Evolutionary conservation across 2,888 invertebrate species (phyloP), one percentile per base, ranked within the genome.

Genomic region (Athetis lepigone): DNA sequence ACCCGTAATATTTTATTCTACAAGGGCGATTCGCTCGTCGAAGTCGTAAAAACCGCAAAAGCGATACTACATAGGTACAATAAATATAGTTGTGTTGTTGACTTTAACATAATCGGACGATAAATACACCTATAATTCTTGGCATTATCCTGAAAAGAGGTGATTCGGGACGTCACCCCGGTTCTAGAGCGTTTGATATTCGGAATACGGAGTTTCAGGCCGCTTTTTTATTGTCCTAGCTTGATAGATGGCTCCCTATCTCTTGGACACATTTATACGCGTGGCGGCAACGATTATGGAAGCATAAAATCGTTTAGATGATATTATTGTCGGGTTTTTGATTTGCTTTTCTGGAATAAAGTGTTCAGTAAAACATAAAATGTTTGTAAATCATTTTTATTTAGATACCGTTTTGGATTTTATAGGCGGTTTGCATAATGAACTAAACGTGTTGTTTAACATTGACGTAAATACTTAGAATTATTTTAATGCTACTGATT

Each of bases 51-150:
- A 58, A 16, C 46, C 58, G 23, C 42, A 64, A 45, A 59, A 67
- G 11, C 64, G 43, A 68, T 70, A 71, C 71, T 54, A 57, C 21
- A 60, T 46, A 33, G 33, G 33, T 33, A 61, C 59, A 37, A 70
- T 61, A 71, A 62, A 76, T 62, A 69, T 57, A 55, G 27, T 46
- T 29, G 23, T 7, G 37, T 43, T 66, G 63, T 75, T 66, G 68
- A 79, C 62, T 79, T 81, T 79, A 69, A 60, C 79, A 79, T 79
- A 79, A 79, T 75, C 69, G 43, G 45, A 67, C 79, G 47, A 72
- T 79, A 81, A 79, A 81, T 79, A 75, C 55, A 62, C 68, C 58
- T 71, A 81, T 79, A 79, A 79, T 72, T 79, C 81, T 65, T 13
- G 36, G 64, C 8, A 79, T 79, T 79, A 79, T 79, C 81, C 77